Percentiles rank a stretch among this genome's conserved stretches.
Evolutionary conservation across 2,888 invertebrate genomes (phyloP).

Genomic region (Hetaerina titia): DNA sequence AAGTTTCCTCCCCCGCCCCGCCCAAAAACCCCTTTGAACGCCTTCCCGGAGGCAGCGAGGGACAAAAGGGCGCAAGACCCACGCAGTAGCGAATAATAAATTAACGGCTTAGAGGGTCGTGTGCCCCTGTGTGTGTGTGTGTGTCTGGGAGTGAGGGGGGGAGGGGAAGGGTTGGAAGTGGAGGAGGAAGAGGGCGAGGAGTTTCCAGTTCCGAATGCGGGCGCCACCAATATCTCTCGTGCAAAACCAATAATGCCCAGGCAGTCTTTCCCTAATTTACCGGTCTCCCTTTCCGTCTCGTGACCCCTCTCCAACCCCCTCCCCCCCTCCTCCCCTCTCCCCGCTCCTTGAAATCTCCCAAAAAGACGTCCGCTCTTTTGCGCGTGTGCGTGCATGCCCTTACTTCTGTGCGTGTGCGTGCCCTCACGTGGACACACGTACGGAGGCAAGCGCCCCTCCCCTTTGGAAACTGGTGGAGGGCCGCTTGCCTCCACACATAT

Average conservation of each 20-base stretch:
- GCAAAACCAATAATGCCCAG: slow-evolving; percentile 17
- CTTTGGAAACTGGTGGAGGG: too few species aligned
- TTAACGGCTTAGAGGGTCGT: not conserved
- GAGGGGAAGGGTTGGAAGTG: too few species aligned
- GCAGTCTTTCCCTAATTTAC: not conserved
- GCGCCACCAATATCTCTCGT: not conserved
- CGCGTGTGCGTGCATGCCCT: not conserved
- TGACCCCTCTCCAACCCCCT: not conserved
- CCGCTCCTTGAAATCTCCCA: not conserved
- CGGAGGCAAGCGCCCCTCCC: not conserved
- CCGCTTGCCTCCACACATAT: too few species aligned
- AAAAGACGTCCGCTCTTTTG: not conserved
- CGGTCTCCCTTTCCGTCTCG: not conserved
- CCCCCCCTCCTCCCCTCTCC: not conserved
- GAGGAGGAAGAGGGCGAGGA: too few species aligned
- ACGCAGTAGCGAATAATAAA: not conserved
- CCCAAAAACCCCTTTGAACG: not conserved
- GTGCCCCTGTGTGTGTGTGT: too few species aligned
- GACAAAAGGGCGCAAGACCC: not conserved
- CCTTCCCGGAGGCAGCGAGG: not conserved
- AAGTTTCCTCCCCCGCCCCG: not conserved
- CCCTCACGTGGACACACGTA: too few species aligned
- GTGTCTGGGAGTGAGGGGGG: too few species aligned
- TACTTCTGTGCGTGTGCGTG: not conserved
- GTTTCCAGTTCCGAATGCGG: not conserved